Evolutionary conservation across 2,888 invertebrate species (phyloP).

Genomic region (Malachius bipustulatus): DNA sequence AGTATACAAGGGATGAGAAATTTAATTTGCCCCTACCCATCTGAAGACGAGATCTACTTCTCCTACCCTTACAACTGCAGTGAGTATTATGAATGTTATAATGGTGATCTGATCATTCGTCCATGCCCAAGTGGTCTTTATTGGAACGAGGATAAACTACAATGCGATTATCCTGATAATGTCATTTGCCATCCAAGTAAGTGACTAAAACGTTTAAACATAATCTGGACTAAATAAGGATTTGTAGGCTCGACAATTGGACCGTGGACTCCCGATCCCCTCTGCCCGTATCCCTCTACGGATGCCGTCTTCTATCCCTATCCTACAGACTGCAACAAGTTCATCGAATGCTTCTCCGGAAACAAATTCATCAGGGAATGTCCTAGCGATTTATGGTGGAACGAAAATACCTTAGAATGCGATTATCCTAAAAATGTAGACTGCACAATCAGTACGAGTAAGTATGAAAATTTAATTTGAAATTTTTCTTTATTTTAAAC

Average conservation of each 20-base stretch:
- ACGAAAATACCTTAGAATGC: constrained; percentile 14
- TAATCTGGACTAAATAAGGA: background rate
- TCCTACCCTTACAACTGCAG: constrained; percentile 15
- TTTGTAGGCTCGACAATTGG: too few relatives aligned
- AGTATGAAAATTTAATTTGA: too few relatives aligned
- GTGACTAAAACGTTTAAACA: background rate
- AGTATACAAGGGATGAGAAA: too few relatives aligned
- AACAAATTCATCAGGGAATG: constrained; percentile 11
- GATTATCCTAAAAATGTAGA: constrained; percentile 12
- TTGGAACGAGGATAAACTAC: constrained; percentile 13
- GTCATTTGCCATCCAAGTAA: background rate
- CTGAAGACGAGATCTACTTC: constrained; percentile 9
- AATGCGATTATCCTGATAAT: constrained; percentile 18
- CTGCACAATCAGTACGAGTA: too few relatives aligned
- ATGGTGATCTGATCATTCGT: constrained; percentile 9
- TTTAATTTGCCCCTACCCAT: constrained; percentile 14
- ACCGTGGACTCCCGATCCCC: constrained; percentile 12
- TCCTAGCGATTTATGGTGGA: constrained; percentile 13
- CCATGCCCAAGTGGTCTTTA: constrained; percentile 11
- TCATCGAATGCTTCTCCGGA: constrained; percentile 14
- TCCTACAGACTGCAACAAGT: constrained; percentile 16
- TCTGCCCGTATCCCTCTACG: constrained; percentile 13
- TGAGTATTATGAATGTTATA: constrained; percentile 15
- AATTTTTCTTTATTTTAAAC: too few relatives aligned
- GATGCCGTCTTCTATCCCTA: constrained; percentile 11